Conservation (phyloP, 2,888 invertebrate genomes). For the Harmothoe impar region DNA sequence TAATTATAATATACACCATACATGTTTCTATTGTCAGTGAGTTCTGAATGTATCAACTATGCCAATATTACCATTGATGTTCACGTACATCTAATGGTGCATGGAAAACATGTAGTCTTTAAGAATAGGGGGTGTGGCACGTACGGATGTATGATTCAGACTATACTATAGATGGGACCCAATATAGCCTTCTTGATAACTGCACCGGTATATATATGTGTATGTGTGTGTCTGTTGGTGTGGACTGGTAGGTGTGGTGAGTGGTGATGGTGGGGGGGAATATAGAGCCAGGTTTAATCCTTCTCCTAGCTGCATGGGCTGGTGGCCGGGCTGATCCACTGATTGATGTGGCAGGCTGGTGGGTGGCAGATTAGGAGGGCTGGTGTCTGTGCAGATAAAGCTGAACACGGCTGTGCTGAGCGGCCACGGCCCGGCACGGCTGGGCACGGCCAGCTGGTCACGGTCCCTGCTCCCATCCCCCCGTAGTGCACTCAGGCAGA, state of each 20-base stretch:
- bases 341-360: not conserved
- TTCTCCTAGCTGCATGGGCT: not conserved
- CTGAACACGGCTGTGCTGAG: not conserved
- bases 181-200: too few relatives aligned
- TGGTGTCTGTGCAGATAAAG: constrained; percentile 13
- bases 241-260: not conserved
- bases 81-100: not conserved
- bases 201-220: too few relatives aligned
- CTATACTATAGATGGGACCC: too few relatives aligned
- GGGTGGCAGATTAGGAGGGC: not conserved
- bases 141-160: not conserved
- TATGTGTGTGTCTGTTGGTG: not conserved
- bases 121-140: not conserved
- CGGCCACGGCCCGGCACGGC: not conserved
- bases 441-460: not conserved
- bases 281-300: not conserved
- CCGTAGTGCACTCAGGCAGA: not conserved
- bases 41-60: too few relatives aligned
- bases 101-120: not conserved
- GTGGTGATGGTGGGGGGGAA: not conserved
- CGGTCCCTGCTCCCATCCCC: not conserved
- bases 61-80: too few relatives aligned
- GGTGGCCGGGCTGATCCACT: not conserved
- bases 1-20: too few relatives aligned
- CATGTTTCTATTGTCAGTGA: too few relatives aligned